Evolutionary conservation across 2,888 invertebrate species (phyloP).

Genomic region (Eupithecia pulchellata): DNA sequence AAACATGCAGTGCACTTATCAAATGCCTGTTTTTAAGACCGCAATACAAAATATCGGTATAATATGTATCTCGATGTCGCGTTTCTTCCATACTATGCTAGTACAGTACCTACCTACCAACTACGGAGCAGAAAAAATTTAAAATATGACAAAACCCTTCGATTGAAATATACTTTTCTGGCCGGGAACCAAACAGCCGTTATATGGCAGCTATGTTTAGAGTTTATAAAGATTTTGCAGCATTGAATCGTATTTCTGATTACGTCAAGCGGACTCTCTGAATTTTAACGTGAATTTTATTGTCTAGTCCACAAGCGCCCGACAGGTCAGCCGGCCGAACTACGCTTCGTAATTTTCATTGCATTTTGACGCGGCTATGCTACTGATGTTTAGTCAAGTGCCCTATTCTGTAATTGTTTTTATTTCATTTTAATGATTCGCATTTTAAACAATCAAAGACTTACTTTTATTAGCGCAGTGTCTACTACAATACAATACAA

Average conservation of each 20-base stretch:
- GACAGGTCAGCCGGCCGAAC: constrained; percentile 45
- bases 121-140: too few relatives aligned
- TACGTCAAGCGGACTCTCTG: background rate
- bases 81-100: too few relatives aligned
- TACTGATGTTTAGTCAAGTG: background rate
- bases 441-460: background rate
- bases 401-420: background rate
- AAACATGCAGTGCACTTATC: background rate
- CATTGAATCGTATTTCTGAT: background rate
- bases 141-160: too few relatives aligned
- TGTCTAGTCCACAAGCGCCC: constrained; percentile 46
- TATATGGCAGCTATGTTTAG: background rate
- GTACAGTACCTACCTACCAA: too few relatives aligned
- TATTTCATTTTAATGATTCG: background rate
- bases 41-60: too few relatives aligned
- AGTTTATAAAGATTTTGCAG: background rate
- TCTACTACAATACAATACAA: too few relatives aligned
- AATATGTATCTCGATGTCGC: too few relatives aligned
- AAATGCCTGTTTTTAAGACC: too few relatives aligned
- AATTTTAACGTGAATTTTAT: constrained; percentile 1
- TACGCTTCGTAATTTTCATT: constrained; percentile 66
- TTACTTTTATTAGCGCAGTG: too few relatives aligned
- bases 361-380: constrained; percentile 66
- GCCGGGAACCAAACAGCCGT: too few relatives aligned
- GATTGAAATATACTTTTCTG: background rate